These are phyloP conservation scores for Montipora cactus DNA, from an alignment of 64 coral and sea anemone species.

Conservation along the genomic window DNA sequence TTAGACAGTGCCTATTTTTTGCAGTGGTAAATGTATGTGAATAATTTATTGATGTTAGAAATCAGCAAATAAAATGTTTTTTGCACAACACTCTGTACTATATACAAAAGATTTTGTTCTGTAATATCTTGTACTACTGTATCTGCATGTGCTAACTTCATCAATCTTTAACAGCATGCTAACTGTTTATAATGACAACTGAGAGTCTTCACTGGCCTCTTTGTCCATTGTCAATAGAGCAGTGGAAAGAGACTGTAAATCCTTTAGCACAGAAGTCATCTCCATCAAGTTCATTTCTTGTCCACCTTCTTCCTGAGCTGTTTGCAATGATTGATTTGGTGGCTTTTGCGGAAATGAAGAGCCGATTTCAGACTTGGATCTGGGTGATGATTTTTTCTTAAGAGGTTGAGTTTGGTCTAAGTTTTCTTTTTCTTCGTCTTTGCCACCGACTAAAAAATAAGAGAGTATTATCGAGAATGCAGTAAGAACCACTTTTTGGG, in stretches of 20 bases:
- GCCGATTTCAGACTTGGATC: not conserved
- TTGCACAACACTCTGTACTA: no score
- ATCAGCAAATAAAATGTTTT: no score
- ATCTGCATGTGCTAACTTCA: no score
- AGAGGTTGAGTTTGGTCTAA: not conserved
- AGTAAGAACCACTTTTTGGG: not conserved
- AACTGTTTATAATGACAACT: conserved; percentile 8
- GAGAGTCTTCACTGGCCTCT: conserved; percentile 32
- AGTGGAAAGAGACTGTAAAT: conserved; percentile 58
- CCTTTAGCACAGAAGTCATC: conserved; percentile 53
- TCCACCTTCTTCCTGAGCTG: not conserved
- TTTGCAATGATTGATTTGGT: not conserved
- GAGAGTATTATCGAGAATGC: not conserved
- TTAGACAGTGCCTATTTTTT: no score
- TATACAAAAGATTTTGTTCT: no score
- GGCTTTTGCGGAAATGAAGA: not conserved
- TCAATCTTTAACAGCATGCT: not conserved
- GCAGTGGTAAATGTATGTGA: no score
- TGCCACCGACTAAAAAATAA: not conserved
- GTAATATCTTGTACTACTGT: not conserved
- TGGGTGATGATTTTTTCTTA: not conserved
- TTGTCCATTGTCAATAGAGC: conserved; percentile 57
- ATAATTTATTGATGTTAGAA: no score
- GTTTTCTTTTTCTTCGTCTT: conserved; percentile 39
- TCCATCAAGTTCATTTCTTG: conserved; percentile 26